Evolutionary conservation across 1,140 invertebrate genomes (phyloP).

Genomic region (Hestina assimilis): DNA sequence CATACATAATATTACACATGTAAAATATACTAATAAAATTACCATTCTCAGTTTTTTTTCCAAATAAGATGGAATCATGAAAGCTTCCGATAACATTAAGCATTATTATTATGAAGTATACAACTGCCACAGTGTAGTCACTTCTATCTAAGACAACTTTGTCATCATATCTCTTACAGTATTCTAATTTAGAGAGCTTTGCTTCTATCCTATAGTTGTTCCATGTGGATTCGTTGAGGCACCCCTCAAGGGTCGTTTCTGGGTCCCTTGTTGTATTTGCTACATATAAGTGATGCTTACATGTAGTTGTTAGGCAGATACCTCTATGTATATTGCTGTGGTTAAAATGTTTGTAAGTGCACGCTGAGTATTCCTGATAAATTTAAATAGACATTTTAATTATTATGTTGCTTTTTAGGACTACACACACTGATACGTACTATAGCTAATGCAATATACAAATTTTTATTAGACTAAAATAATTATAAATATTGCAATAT

Average conservation of each 20-base stretch:
- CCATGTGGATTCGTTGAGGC: constrained; percentile 40
- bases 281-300: constrained; percentile 29
- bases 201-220: constrained; percentile 32
- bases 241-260: constrained; percentile 28
- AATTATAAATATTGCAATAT: too few relatives aligned
- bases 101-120: constrained; percentile 35
- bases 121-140: constrained; percentile 27
- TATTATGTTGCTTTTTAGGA: background rate
- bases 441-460: too few relatives aligned
- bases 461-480: too few relatives aligned
- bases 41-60: constrained; percentile 43
- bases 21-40: constrained; percentile 3
- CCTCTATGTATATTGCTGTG: constrained; percentile 77
- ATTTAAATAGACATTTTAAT: constrained; percentile 7
- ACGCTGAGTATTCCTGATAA: constrained; percentile 56
- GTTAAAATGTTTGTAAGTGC: constrained; percentile 73
- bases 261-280: constrained; percentile 28
- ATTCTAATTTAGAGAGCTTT: constrained; percentile 24
- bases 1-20: background rate
- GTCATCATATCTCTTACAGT: constrained; percentile 36
- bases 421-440: too few relatives aligned
- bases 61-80: constrained; percentile 39
- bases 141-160: constrained; percentile 23
- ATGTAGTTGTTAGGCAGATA: constrained; percentile 65
- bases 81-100: constrained; percentile 35